Base-by-base conservation (phyloP, 1,140 invertebrate genomes). In the Eupristina koningsbergeri region DNA sequence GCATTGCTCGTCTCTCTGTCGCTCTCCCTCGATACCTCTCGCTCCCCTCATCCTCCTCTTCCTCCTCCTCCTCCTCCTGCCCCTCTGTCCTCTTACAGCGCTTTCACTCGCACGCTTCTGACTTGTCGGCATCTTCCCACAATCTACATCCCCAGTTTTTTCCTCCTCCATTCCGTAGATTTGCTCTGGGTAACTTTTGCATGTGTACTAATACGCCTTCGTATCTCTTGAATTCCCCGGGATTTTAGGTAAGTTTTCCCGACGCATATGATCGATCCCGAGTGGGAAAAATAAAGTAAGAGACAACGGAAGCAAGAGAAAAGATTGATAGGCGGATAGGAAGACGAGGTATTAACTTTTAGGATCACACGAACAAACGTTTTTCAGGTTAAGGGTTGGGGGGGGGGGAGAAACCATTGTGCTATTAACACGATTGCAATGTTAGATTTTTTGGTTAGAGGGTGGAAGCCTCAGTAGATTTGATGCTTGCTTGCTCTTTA, bases 91-190 rank as follows among this genome's bases (percentile, higher is more conserved):
- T 76, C n/a, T n/a, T n/a, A n/a, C n/a, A n/a, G n/a, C 41, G 41
- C 41, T 45, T 45, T 45, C 64, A 22, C 61, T 80, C 26, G 26
- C n/a, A 31, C 31, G 9, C 58, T 74, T 85, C 41, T 74, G n/a
- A 31, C 67, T 77, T n/a, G 31, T 61, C 71, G 53, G 74, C 83
- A 83, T 85, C 73, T 80, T 83, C 74, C 81, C 78, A 76, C 69
- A 80, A 84, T 86, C 71, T 64, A 84, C 80, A 83, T 71, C 85
- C 76, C 63, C 58, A 64, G 74, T 74, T 86, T 87, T 87, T 83
- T 87, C 81, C 64, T 58, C 22, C 31, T 29, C 39, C 84, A 78
- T 47, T 58, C 76, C n/a, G 31, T 39, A 81, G n/a, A 17, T 19
- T 80, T 61, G 61, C 1, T 74, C 34, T 22, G 45, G 31, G 39